These are phyloP conservation scores for Drosophila kurseongensis DNA, from an alignment of 1,140 invertebrate species.

Conservation along the genomic window DNA sequence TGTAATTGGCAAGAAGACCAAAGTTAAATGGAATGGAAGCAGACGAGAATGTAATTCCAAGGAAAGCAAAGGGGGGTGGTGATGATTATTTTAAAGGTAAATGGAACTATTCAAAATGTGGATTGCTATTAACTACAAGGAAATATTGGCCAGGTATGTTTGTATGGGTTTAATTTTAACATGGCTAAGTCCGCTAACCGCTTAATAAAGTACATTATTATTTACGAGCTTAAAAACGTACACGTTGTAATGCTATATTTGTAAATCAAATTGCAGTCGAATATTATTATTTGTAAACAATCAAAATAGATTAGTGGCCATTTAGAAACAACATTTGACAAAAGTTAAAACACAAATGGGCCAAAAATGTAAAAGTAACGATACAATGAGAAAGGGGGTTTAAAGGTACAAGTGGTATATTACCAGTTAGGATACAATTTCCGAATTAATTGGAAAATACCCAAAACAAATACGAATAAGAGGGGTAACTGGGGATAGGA, in stretches of 20 bases:
- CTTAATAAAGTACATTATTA: background rate
- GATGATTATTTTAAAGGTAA: background rate
- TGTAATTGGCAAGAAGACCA: constrained; percentile 30
- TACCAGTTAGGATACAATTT: constrained; percentile 21
- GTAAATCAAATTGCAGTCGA: too few relatives aligned
- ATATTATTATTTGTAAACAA: background rate
- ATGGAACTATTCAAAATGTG: background rate
- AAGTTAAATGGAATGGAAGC: constrained; percentile 36
- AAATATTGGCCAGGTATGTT: too few relatives aligned
- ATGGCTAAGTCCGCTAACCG: too few relatives aligned
- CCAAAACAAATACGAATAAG: constrained; percentile 5
- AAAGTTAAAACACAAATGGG: constrained; percentile 12
- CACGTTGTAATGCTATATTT: too few relatives aligned
- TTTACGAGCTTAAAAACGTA: too few relatives aligned
- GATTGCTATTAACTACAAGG: background rate
- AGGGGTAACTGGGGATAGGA: background rate
- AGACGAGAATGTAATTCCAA: constrained; percentile 19
- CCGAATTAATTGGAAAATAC: constrained; percentile 31
- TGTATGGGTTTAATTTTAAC: too few relatives aligned
- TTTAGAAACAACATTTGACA: constrained; percentile 36
- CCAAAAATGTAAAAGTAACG: background rate
- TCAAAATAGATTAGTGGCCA: constrained; percentile 22
- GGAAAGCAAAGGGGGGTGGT: background rate
- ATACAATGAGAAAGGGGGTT: background rate
- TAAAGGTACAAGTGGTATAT: background rate